A percentile compares a stretch with the other conserved stretches of the same genome.
These are phyloP conservation scores for Philotrypesis tridentata DNA, from an alignment of 1,140 invertebrate species.

Conservation along the genomic window DNA sequence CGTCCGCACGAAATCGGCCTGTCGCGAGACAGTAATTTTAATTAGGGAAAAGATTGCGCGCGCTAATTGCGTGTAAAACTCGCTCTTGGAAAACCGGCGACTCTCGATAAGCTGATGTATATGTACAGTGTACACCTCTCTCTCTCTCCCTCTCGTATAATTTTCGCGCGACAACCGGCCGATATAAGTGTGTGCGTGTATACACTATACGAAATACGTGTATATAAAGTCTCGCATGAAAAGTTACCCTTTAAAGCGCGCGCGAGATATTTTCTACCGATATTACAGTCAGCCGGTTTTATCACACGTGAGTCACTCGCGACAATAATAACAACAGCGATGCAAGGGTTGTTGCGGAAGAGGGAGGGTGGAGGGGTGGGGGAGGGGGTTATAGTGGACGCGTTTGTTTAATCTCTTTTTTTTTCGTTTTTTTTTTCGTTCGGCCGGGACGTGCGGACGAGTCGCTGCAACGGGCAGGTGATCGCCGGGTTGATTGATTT, in stretches of 20 bases:
- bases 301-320: slow-evolving; percentile 44
- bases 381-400: neutral
- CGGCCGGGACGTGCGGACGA: no score
- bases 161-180: neutral
- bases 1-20: neutral
- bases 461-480: slow-evolving; percentile 7
- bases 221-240: slow-evolving; percentile 39
- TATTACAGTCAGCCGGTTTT: slow-evolving; percentile 24
- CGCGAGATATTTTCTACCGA: slow-evolving; percentile 28
- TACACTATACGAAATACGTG: no score
- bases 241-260: slow-evolving; percentile 39
- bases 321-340: slow-evolving; percentile 22
- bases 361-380: neutral
- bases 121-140: no score
- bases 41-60: slow-evolving; percentile 46
- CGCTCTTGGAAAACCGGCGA: neutral
- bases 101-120: neutral
- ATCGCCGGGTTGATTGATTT: slow-evolving; percentile 35
- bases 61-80: slow-evolving; percentile 45
- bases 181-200: no score
- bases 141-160: neutral
- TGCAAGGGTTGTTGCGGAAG: neutral
- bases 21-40: slow-evolving; percentile 44
- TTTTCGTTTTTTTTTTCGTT: neutral
- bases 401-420: slow-evolving; percentile 5